These are phyloP conservation scores for Daubentonia madagascariensis DNA, from an alignment of 2,113 vertebrate genomes.

Conservation along the genomic window DNA sequence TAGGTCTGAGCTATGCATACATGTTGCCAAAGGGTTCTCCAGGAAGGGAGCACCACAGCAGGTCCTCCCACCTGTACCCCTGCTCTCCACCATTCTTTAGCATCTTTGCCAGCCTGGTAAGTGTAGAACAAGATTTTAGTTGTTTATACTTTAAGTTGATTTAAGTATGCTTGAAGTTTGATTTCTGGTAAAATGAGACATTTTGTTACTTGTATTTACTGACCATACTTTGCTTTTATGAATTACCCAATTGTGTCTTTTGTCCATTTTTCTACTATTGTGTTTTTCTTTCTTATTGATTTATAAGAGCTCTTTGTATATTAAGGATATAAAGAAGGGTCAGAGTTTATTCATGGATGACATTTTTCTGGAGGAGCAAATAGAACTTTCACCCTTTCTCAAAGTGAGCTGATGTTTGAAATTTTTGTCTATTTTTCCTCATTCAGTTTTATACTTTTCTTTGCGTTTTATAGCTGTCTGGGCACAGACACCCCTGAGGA, in stretches of 20 bases:
- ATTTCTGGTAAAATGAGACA: not conserved
- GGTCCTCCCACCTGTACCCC: not conserved
- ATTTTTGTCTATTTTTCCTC: not conserved
- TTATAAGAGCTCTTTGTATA: conserved; percentile 45
- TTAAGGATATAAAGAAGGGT: not conserved
- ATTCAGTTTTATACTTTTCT: not conserved
- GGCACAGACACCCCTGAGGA: conserved; percentile 22
- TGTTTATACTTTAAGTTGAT: not conserved
- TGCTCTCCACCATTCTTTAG: not conserved
- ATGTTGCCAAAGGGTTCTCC: not conserved
- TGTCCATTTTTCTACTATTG: not conserved
- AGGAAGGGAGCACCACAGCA: fast-evolving
- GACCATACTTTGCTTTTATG: not conserved
- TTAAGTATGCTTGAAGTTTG: not conserved
- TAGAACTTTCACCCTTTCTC: not conserved
- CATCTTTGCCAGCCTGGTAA: fast-evolving
- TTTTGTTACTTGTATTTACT: not conserved
- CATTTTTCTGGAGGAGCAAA: not conserved
- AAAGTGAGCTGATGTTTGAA: not conserved
- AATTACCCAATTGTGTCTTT: not conserved
- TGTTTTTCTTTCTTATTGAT: not conserved
- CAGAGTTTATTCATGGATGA: not conserved
- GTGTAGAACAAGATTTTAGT: not conserved
- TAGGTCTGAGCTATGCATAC: not conserved
- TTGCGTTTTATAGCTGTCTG: not conserved